phyloP scores from a whole-genome alignment of 1,140 invertebrate genomes.

The Laodelphax striatellus region DNA sequence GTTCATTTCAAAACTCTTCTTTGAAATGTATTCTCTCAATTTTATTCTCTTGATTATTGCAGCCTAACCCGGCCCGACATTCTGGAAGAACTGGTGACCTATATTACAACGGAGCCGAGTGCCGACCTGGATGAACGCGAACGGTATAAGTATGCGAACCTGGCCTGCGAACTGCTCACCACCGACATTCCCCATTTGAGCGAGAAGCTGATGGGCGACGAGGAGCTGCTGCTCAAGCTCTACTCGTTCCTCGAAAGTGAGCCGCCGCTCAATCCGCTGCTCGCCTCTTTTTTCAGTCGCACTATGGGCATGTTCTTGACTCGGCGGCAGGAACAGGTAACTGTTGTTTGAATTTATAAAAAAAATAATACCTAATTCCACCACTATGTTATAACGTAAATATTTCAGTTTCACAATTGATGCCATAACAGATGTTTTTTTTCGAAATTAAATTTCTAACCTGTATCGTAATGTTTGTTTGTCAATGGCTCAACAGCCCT shows the following conservation, averaged over 20 bases:
- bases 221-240: slow-evolving; percentile 64
- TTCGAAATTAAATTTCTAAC: too few species aligned
- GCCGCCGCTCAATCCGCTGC: slow-evolving; percentile 79
- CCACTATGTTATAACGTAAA: too few species aligned
- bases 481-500: too few species aligned
- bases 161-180: slow-evolving; percentile 88
- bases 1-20: too few species aligned
- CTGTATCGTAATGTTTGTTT: too few species aligned
- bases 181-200: slow-evolving; percentile 75
- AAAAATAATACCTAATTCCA: too few species aligned
- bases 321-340: slow-evolving; percentile 23
- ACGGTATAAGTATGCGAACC: slow-evolving; percentile 82
- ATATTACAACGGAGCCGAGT: slow-evolving; percentile 76
- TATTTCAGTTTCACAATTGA: too few species aligned
- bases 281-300: slow-evolving; percentile 94
- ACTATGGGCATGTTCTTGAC: slow-evolving; percentile 44
- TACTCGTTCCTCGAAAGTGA: slow-evolving; percentile 82
- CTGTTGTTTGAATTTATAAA: too few species aligned
- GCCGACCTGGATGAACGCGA: slow-evolving; percentile 59
- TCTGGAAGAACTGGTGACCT: slow-evolving; percentile 70
- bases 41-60: slow-evolving; percentile 15
- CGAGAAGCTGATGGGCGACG: slow-evolving; percentile 69
- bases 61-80: slow-evolving; percentile 75
- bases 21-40: too few species aligned
- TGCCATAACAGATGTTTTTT: too few species aligned